These are phyloP conservation scores for Melanchra persicariae DNA, from an alignment of 2,888 invertebrate genomes.

Conservation along the genomic window DNA sequence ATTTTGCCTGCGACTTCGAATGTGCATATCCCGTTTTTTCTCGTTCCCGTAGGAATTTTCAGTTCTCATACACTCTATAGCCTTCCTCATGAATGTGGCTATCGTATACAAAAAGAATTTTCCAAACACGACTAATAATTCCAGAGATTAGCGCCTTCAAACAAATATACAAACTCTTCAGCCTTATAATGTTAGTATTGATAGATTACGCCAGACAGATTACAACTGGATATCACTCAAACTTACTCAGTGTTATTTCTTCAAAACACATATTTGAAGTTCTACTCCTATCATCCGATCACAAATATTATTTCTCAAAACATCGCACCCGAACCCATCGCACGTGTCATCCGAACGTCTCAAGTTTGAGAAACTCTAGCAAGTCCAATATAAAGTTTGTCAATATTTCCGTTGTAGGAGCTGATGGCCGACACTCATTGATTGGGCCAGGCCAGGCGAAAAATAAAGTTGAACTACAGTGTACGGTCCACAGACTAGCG, in stretches of 20 bases:
- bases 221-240: too few species aligned
- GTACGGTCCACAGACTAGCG: slow-evolving; percentile 56
- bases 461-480: slow-evolving; percentile 81
- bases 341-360: slow-evolving; percentile 56
- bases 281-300: not conserved
- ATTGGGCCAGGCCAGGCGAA: slow-evolving; percentile 82
- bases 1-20: too few species aligned
- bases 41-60: too few species aligned
- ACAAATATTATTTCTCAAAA: slow-evolving; percentile 30
- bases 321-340: slow-evolving; percentile 55
- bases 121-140: too few species aligned
- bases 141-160: too few species aligned
- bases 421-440: slow-evolving; percentile 82
- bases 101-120: too few species aligned
- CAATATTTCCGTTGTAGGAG: slow-evolving; percentile 83
- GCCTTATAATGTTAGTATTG: too few species aligned
- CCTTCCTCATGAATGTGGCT: too few species aligned
- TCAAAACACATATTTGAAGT: not conserved
- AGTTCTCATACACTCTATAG: too few species aligned
- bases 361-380: slow-evolving; percentile 71
- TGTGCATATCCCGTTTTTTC: too few species aligned
- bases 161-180: too few species aligned
- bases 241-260: not conserved
- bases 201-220: not conserved
- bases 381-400: slow-evolving; percentile 86